Conservation (phyloP, 2,113 vertebrate species). For the Pteropus alecto region DNA sequence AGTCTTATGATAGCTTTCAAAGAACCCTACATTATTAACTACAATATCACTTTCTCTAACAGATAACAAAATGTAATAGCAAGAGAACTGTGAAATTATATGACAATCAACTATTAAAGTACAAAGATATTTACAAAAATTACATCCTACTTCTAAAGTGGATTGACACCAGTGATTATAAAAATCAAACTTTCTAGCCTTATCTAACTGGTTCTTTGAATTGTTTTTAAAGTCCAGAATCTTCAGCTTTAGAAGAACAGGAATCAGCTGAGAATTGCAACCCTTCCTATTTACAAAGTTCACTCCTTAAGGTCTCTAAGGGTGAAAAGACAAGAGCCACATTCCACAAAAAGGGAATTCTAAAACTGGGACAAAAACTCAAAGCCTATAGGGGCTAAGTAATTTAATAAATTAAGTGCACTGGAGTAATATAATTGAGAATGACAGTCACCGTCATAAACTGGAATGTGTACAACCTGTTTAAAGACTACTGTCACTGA, state of each 20-base stretch:
- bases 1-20: not conserved
- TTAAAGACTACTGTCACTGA: not conserved
- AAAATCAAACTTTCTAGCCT: conserved; percentile 30
- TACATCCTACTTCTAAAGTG: not conserved
- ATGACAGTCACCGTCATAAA: not conserved
- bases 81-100: not conserved
- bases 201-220: not conserved
- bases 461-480: not conserved
- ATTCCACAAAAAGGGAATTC: conserved; percentile 43
- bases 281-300: not conserved
- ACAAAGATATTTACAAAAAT: conserved; percentile 43
- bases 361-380: not conserved
- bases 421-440: not conserved
- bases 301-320: not conserved
- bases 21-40: not conserved
- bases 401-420: conserved; percentile 15
- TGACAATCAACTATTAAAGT: not conserved
- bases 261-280: conserved; percentile 6
- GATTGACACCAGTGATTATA: not conserved
- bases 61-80: not conserved
- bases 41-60: conserved; percentile 8
- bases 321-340: not conserved
- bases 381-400: not conserved
- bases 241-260: conserved; percentile 27
- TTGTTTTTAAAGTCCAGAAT: not conserved